phyloP scores from a whole-genome alignment of 35 echinoderm and acorn worm species.

The Diadema setosum region DNA sequence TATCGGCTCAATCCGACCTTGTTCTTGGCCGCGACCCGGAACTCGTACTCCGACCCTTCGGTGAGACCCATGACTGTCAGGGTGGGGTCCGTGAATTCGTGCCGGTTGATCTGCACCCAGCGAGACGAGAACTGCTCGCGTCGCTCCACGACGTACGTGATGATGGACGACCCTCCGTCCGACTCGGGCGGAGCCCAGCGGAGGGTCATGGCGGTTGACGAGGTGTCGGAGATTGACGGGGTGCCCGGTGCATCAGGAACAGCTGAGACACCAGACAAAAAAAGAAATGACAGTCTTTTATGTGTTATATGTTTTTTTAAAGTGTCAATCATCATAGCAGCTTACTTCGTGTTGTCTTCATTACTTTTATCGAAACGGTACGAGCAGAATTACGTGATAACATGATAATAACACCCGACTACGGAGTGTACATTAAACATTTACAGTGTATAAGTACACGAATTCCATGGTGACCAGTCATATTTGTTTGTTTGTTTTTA shows the following conservation, averaged over 20 bases:
- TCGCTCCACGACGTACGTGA: constrained; percentile 71
- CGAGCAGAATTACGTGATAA: no score
- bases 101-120: constrained; percentile 57
- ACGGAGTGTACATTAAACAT: no score
- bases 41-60: constrained; percentile 72
- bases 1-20: constrained; percentile 76
- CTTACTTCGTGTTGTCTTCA: no score
- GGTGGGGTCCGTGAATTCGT: constrained; percentile 15
- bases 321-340: no score
- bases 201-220: constrained; percentile 51
- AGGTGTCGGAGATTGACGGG: constrained; percentile 65
- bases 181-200: constrained; percentile 66
- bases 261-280: constrained; percentile 14
- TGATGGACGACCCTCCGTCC: constrained; percentile 71
- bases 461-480: no score
- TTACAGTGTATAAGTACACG: no score
- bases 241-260: constrained; percentile 67
- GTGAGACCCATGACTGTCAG: constrained; percentile 59
- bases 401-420: no score
- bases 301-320: no score
- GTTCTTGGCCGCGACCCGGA: constrained; percentile 74
- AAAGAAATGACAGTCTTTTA: no score
- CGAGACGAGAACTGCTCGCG: constrained; percentile 64
- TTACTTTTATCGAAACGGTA: no score
- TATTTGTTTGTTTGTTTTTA: no score